Percentiles rank a stretch among this genome's conserved stretches.
These are phyloP conservation scores for Batillaria attramentaria DNA, from an alignment of 1,140 invertebrate genomes.

Conservation along the genomic window DNA sequence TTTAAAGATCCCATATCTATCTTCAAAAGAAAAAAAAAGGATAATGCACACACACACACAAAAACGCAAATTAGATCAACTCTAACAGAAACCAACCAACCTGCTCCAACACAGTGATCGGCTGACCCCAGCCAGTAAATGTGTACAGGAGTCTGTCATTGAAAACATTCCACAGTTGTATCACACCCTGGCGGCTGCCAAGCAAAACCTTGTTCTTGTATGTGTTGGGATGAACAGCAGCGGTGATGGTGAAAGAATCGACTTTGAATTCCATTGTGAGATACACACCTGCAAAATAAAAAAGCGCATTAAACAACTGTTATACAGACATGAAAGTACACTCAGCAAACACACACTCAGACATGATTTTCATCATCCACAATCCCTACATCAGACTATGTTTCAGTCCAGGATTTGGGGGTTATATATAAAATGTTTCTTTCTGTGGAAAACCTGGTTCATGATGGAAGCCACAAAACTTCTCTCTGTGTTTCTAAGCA, in stretches of 20 bases:
- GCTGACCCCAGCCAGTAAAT: conserved; percentile 84
- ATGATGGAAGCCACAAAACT: too few relatives aligned
- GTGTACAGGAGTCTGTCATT: conserved; percentile 83
- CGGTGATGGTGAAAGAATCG: conserved; percentile 83
- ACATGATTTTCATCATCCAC: background rate
- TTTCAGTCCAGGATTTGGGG: background rate
- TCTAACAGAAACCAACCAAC: too few relatives aligned
- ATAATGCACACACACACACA: too few relatives aligned
- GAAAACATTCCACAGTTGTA: conserved; percentile 94
- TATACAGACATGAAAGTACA: too few relatives aligned
- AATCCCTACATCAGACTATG: background rate
- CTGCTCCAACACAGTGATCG: conserved; percentile 82
- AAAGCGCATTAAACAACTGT: too few relatives aligned
- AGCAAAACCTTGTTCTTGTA: conserved; percentile 97
- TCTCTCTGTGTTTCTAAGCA: too few relatives aligned
- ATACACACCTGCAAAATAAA: conserved; percentile 65
- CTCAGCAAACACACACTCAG: background rate
- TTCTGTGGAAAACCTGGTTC: too few relatives aligned
- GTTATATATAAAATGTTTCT: too few relatives aligned
- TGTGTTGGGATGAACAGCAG: conserved; percentile 89
- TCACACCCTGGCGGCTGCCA: conserved; percentile 87
- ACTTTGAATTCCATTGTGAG: conserved; percentile 77
- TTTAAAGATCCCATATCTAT: too few relatives aligned
- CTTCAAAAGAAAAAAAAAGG: too few relatives aligned
- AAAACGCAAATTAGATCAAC: too few relatives aligned